Evolutionary conservation across 2,888 invertebrate genomes (phyloP), one percentile per base, ranked within the genome.

Genomic region (Oithona nana): DNA sequence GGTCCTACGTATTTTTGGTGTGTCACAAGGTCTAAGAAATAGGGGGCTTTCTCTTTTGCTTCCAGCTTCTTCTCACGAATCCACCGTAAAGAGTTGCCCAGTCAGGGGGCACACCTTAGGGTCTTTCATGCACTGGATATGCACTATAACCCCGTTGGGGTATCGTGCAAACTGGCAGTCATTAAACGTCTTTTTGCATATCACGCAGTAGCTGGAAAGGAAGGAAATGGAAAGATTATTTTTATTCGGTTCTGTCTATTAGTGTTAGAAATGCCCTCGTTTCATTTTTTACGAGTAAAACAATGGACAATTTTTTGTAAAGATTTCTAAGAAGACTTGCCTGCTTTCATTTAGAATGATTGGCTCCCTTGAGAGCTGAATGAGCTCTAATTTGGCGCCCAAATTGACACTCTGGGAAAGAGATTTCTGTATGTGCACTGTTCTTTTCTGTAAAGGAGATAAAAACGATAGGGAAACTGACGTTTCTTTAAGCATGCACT

Each of bases 121-220:
- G 51, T 69, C 64, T 39, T 66, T 64, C n/a, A 66, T 67, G 63
- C 75, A 75, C 64, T 71, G 69, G 16, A 71, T 68, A 65, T 75
- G 75, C 16, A 73, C 72, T 39, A 75, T 67, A 26, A 73, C 69
- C 22, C 74, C 73, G 64, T 74, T 74, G 3, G 75, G 75, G 68
- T 74, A 75, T 50, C 74, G 70, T 22, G 72, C 72, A 68, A 75
- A 75, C 39, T 70, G 68, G 28, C 73, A 69, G 56, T 73, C 73
- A 55, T 67, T 67, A 67, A 75, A 74, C 3, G 71, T 69, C 63
- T 71, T 68, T 64, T 70, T 71, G 68, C 75, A 75, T 55, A 74
- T 73, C 20, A 71, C 71, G 69, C 75, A 75, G 63, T 70, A 65
- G 65, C 75, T 75, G 70, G 28, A 71, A 69, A 57, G 65, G 52